Conservation (phyloP, 2,888 invertebrate genomes). For the Barypeithes pellucidus region DNA sequence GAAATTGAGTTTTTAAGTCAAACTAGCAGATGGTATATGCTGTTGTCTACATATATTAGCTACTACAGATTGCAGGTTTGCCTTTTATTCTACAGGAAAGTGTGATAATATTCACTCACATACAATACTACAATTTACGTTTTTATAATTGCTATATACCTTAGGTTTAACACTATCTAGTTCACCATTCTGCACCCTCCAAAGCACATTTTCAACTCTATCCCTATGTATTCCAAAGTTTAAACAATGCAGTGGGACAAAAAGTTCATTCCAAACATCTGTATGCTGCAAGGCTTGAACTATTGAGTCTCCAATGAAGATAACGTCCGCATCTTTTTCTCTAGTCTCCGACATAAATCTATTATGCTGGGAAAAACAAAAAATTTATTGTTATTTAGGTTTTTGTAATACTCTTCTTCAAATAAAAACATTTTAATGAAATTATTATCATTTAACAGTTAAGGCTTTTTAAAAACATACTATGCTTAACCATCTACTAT, state of each 20-base stretch:
- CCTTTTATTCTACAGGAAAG: no score
- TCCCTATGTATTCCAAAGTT: constrained; percentile 94
- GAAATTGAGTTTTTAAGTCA: no score
- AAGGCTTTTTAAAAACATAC: constrained; percentile 68
- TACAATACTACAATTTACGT: no score
- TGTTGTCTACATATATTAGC: no score
- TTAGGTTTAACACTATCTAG: constrained; percentile 91
- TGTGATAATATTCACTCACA: no score
- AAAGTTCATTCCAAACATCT: constrained; percentile 91
- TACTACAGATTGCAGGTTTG: no score
- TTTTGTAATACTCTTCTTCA: neutral
- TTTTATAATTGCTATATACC: constrained; percentile 71
- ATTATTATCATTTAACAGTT: neutral
- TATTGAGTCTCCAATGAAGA: constrained; percentile 93
- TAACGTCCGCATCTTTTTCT: constrained; percentile 93
- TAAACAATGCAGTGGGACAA: constrained; percentile 92
- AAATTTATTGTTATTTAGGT: constrained; percentile 23
- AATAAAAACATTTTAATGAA: neutral
- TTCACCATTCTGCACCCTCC: constrained; percentile 93
- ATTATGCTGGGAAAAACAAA: constrained; percentile 79
- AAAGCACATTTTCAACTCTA: constrained; percentile 90
- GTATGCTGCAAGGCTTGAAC: constrained; percentile 87
- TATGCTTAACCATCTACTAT: constrained; percentile 89
- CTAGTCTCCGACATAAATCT: constrained; percentile 88
- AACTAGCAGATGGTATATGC: no score